Evolutionary conservation across 2,888 invertebrate species (phyloP), one percentile per base, ranked within the genome.

Genomic region (Isoperla grammatica): DNA sequence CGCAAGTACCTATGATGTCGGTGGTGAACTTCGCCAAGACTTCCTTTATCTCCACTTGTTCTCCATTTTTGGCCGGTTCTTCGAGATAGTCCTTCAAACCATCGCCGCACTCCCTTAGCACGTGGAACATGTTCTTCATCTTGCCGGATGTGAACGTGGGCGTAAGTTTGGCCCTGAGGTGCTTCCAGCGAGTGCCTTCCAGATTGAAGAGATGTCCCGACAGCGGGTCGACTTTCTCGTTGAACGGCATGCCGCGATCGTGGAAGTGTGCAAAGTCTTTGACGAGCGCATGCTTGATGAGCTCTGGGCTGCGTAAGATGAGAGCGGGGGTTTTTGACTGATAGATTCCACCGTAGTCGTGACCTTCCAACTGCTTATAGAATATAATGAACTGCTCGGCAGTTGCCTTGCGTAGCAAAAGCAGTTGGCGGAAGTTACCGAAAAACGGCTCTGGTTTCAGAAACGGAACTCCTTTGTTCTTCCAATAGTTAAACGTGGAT

Each of bases 1-100:
- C 83, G 60, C 81, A 79, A 55, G 77, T 79, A 0, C 81, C 82
- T 29, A 83, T 81, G 1, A 83, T 81, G 68, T 83, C 83, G 71
- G 83, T 82, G 1, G 81, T 78, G 67, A 80, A 83, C 65, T 79
- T 78, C 3, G 81, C 81, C 42, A 42, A n/a, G 17, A 43, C 19
- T 20, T 57, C 60, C 35, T 58, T 57, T 59, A 61, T 61, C 40
- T 61, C 58, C 13, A 61, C 29, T 1, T 40, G 4, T 12, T 50
- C 59, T 15, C 54, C 59, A 12, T n/a, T 17, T 11, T 29, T 54
- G 6, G 54, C 43, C 2, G 48, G 40, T 22, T 22, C 35, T 5
- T 23, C 17, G 8, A 62, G 56, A 17, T 45, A 57, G 5, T 40
- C 1, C 1, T 19, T 12, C 1, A 64, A 40, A 22, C 63, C 49